Base-by-base conservation (phyloP, 2,113 vertebrate species). In the Nannobrachium achirus region DNA sequence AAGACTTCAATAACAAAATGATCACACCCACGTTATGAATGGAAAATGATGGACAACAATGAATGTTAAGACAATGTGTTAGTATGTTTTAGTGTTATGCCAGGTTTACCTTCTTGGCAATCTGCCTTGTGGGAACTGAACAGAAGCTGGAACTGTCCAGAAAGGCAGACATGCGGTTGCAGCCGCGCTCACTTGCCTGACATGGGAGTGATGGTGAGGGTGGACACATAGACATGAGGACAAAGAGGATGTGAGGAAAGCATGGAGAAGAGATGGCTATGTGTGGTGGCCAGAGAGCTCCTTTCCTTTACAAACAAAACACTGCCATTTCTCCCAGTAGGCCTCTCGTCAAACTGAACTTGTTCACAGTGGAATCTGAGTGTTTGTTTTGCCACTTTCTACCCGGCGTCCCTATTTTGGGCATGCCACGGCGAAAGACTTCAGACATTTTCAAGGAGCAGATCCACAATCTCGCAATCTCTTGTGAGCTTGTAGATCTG, bases 161-260 rank as follows among this genome's bases (percentile, higher is more conserved):
- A 92, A 91, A 95, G 80, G 94, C 94, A 75, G 95, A 97, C 89
- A 95, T 94, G 88, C 95, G 95, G 92, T 94, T 94, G 91, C 90
- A 73, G 80, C 73, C 89, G 83, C 90, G 87, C 83, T 96, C 94
- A 67, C 72, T 89, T 88, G 93, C 92, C 96, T 97, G 92, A 73
- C 78, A 88, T 76, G 85, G n/a, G 84, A 66, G 87, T 84, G 84
- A 78, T 33, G 82, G 84, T 82, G 84, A 82, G 78, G 80, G 46
- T n/a, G 10, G 13, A n/a, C 46, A 48, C 46, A 48, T 3, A 14
- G 46, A 48, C 10, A 48, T 48, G 46, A 14, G 8, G 15, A 11
- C 11, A 72, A 49, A 61, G 14, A 15, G 10, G 66, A 51, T 20
- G 8, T 51, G 69, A n/a, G 38, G 45, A 63, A 63, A 40, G 13